Conservation (phyloP, 1,140 invertebrate species). For the Dreissena rostriformis region DNA sequence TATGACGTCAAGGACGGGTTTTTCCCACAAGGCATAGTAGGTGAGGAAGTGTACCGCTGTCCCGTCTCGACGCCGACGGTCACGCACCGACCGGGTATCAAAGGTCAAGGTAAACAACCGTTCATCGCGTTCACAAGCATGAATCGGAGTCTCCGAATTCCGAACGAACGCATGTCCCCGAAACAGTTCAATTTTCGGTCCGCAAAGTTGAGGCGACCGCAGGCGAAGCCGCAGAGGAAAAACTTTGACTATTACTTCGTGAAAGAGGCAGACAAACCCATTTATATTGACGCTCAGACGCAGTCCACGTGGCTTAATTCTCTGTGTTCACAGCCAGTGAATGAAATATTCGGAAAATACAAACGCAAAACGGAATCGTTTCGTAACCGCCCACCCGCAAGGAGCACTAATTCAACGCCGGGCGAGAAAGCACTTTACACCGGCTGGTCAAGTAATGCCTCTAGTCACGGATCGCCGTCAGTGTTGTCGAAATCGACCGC, state of each 20-base stretch:
- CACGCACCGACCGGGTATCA: slow-evolving; percentile 1
- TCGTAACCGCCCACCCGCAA: background rate
- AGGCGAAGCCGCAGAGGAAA: slow-evolving; percentile 46
- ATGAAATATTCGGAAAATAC: slow-evolving; percentile 54
- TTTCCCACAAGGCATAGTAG: background rate
- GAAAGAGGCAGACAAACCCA: slow-evolving; percentile 11
- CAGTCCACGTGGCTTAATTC: slow-evolving; percentile 41
- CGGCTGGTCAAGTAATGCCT: slow-evolving; percentile 43
- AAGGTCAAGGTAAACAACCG: background rate
- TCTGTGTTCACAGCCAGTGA: slow-evolving; percentile 41
- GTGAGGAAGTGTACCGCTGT: slow-evolving; percentile 47
- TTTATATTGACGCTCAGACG: slow-evolving; percentile 31
- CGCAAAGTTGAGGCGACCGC: slow-evolving; percentile 7
- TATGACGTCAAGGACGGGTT: slow-evolving; percentile 9
- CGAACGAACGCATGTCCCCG: slow-evolving; percentile 3
- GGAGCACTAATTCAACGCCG: slow-evolving; percentile 22
- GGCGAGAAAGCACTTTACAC: slow-evolving; percentile 45
- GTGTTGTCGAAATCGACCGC: background rate
- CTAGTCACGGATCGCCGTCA: slow-evolving; percentile 22
- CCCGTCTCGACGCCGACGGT: slow-evolving; percentile 46
- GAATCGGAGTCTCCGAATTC: slow-evolving; percentile 46
- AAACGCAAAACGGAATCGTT: slow-evolving; percentile 40
- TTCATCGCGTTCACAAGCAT: slow-evolving; percentile 40
- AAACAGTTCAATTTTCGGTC: slow-evolving; percentile 24
- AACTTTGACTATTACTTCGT: slow-evolving; percentile 56